Conservation (phyloP, 2,888 invertebrate genomes). For the Teleogryllus oceanicus region DNA sequence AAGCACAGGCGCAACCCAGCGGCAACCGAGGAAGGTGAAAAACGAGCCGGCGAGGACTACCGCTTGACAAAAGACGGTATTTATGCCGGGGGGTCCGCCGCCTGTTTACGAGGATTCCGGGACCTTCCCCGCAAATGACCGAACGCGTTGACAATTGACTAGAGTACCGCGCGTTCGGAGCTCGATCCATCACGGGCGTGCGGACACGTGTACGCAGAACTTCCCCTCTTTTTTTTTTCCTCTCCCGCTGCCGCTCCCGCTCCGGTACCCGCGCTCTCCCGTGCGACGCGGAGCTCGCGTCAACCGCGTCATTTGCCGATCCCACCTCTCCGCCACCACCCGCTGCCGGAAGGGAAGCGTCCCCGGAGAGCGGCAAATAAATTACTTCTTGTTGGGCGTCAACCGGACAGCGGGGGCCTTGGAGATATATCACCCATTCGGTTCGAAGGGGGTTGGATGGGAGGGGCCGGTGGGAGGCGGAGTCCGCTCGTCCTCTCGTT, state of each 20-base stretch:
- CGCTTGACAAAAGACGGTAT: slow-evolving; percentile 18
- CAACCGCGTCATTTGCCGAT: not conserved
- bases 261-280: too few species aligned
- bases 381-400: slow-evolving; percentile 18
- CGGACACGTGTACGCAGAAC: not conserved
- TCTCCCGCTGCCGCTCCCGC: too few species aligned
- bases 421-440: not conserved
- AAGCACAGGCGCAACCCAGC: not conserved
- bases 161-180: not conserved
- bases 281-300: not conserved
- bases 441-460: not conserved
- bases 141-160: slow-evolving; percentile 6
- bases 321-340: not conserved
- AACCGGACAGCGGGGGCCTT: not conserved
- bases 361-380: not conserved
- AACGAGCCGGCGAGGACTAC: not conserved
- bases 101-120: not conserved
- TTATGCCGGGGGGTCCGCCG: not conserved
- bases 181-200: not conserved
- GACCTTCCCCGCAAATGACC: not conserved
- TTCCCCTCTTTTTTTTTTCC: not conserved
- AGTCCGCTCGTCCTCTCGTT: not conserved
- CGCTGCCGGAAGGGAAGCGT: not conserved
- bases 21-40: not conserved
- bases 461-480: not conserved